Evolutionary conservation across 2,113 vertebrate species (phyloP), one percentile per base, ranked within the genome.

Genomic region (Phalacrocorax pelagicus): DNA sequence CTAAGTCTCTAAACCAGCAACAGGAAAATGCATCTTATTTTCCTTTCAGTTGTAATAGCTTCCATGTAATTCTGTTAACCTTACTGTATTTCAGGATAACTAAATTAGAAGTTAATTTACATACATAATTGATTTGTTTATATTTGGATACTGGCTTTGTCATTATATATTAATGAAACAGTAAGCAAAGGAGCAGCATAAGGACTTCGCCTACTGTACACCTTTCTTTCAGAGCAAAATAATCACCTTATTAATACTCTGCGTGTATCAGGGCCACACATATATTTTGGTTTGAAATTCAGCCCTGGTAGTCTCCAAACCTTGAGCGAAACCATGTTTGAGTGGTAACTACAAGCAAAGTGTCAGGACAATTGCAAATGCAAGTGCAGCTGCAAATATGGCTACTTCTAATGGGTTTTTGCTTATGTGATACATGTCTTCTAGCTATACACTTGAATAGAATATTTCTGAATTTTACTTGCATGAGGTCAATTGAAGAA

Each of bases 61-160:
- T 92, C 79, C 91, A 38, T 80, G 40, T 91, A 96, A 93, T 92
- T 95, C 71, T 88, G 74, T 95, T 96, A 97, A 88, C 69, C 54
- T 93, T 88, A 44, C 29, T 91, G 34, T 77, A 93, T 90, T 95
- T 87, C 81, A 90, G 47, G 32, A 84, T 79, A 97, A 95, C 71
- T 88, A 92, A 96, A 93, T 90, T 95, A 93, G 69, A 82, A 84
- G 61, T 94, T 95, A 24, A 82, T 97, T 91, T 93, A 51, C 55
- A 89, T 92, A 67, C 34, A 80, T 79, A 95, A 96, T 88, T 58
- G 78, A 83, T 92, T 94, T 92, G 81, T 92, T 96, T 75, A 42
- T 90, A 70, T 93, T 73, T 94, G 55, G 88, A 86, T 86, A 74
- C 38, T 82, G n/a, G 32, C 75, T 78, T 80, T 88, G 55, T 91